Evolutionary conservation across 2,888 invertebrate species (phyloP), one percentile per base, ranked within the genome.

Genomic region (Yponomeuta cagnagella): DNA sequence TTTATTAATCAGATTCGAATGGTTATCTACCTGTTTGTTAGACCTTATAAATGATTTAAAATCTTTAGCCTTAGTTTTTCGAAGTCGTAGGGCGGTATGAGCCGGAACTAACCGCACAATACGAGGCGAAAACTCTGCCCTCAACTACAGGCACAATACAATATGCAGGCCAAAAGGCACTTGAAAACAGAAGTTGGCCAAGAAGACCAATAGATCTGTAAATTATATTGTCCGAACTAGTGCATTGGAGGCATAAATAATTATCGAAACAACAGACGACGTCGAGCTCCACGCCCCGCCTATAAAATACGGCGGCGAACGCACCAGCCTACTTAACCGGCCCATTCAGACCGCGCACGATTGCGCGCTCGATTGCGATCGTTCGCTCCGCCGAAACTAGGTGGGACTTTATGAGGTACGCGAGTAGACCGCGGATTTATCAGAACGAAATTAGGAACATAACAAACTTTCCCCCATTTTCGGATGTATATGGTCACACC

Each of bases 161-260:
- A 23, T 23, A 23, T 23, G 23, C 23, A 23, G 23, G 23, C 23
- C 68, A 23, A 58, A 48, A 58, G 69, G 58, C 69, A 30, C 1
- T 69, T 12, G 23, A 52, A n/a, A 10, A 10, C 69, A 52, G 52
- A 52, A 69, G 10, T 69, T 69, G 15, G 52, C 52, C 31, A 58
- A 58, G 58, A 48, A 69, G 48, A 33, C 67, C 67, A 12, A 67
- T 43, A 67, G 31, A 10, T 58, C 63, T 31, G 63, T 63, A 63
- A 63, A 63, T 64, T 48, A 12, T 43, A 43, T 5, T 43, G 31
- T 37, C 64, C 12, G 31, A 64, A 64, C 70, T 63, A 70, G 37
- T 48, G 70, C 70, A 43, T 58, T 23, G 48, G 33, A 48, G 23
- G 63, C 43, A 63, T 63, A 63, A 33, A 63, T 64, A 70, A 70